Evolutionary conservation across 2,113 vertebrate genomes (phyloP), one percentile per base, ranked within the genome.

Genomic region (Eolophus roseicapilla): DNA sequence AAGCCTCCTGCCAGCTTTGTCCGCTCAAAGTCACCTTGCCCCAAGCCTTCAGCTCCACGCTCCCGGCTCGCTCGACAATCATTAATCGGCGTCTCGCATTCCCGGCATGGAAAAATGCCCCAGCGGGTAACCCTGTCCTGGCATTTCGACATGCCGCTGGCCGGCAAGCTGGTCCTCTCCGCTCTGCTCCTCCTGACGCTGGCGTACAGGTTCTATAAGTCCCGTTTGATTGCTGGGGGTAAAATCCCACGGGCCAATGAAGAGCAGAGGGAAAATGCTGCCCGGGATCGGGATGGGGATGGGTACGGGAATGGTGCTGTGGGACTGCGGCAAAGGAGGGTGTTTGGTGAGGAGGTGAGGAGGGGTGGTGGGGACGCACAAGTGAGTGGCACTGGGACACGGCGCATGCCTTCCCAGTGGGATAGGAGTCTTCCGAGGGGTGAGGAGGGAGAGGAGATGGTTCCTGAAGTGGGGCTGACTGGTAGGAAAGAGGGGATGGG

Each of bases 111-210:
- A 92, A 98, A 86, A 90, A 97, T 97, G 97, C 88, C 88, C 93
- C 90, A 96, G 85, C 91, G 25, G 97, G 96, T 16, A 97, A 98
- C 76, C 94, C 73, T 93, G 75, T 97, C 93, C 93, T 97, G 98
- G 92, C 98, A 98, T 64, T 97, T 97, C 82, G 98, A 99, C 97
- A 99, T 99, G 99, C 98, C 97, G 97, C 98, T 99, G 73, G 93
- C 98, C 3, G 96, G 98, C 90, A 99, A 98, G 96, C 96, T 99
- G 94, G 97, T 98, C 35, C 83, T 99, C 70, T 99, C 99, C 1
- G 97, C 97, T 1, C 97, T 99, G 81, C 95, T 99, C 74, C 96
- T 99, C 55, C 96, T 98, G 55, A 98, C 99, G 1, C 97, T 97
- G 94, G 98, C 98, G 1, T 99, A 98, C 96, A 97, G 97, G 86